Conservation (phyloP, 2,113 vertebrate species). For the Calidris pygmaea region DNA sequence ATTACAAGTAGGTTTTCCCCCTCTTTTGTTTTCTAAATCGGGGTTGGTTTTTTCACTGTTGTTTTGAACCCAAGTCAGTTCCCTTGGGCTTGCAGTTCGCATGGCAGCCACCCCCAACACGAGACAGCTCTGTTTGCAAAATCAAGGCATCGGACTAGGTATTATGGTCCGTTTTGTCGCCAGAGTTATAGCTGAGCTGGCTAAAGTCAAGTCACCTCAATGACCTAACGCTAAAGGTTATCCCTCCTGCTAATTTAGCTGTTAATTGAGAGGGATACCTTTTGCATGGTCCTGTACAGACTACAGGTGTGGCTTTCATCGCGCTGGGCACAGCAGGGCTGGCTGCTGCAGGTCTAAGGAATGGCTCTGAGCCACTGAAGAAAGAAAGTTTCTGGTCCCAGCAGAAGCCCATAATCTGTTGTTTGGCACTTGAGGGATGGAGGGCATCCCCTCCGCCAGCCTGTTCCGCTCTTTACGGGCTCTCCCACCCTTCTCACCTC, state of each 20-base stretch:
- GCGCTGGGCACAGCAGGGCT: neutral
- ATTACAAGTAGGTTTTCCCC: neutral
- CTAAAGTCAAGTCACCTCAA: neutral
- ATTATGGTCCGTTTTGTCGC: neutral
- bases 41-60: neutral
- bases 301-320: neutral
- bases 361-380: neutral
- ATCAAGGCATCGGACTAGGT: neutral
- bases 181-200: neutral
- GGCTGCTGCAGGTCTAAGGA: neutral
- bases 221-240: neutral
- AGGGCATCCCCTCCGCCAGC: neutral
- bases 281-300: neutral
- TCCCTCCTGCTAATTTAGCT: neutral
- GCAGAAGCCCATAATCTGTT: neutral
- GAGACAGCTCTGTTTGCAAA: neutral
- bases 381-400: neutral
- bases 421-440: fast-evolving
- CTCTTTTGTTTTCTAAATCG: neutral
- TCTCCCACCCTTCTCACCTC: neutral
- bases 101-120: neutral
- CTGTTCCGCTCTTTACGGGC: fast-evolving
- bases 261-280: neutral
- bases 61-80: neutral
- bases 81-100: neutral